phyloP scores from a whole-genome alignment of 92 coral and sea anemone genomes.

The Desmophyllum pertusum region DNA sequence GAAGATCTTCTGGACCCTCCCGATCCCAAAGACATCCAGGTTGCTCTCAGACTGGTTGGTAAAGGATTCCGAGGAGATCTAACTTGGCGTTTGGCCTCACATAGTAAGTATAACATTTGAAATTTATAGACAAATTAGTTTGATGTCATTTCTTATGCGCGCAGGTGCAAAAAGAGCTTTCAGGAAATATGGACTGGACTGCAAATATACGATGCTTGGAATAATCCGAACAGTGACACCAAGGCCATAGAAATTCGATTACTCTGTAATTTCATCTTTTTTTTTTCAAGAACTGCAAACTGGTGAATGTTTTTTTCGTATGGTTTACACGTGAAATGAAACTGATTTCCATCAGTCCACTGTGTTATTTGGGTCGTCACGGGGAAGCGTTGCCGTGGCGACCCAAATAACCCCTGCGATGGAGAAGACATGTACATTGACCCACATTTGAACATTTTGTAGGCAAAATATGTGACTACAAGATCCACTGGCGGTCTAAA shows the following conservation, averaged over 20 bases:
- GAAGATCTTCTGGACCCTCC: constrained; percentile 33
- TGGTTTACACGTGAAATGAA: not conserved
- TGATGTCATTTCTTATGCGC: not conserved
- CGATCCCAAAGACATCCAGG: not conserved
- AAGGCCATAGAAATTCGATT: too few relatives aligned
- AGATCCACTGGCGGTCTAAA: not conserved
- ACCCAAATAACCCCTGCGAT: not conserved
- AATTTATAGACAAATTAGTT: not conserved
- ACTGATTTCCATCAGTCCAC: not conserved
- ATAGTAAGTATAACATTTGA: not conserved
- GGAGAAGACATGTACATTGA: not conserved
- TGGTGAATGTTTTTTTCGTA: not conserved
- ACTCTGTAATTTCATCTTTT: not conserved
- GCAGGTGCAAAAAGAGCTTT: not conserved
- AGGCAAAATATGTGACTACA: constrained; percentile 58
- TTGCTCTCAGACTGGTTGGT: not conserved
- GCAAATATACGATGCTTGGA: not conserved
- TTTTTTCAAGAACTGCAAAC: not conserved
- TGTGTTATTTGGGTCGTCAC: too few relatives aligned
- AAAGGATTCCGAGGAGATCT: not conserved
- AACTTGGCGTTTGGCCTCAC: constrained; percentile 34
- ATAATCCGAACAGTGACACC: too few relatives aligned
- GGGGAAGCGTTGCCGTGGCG: not conserved
- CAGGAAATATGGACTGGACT: not conserved
- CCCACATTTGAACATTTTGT: not conserved